Evolutionary conservation across 2,888 invertebrate genomes (phyloP).

Genomic region (Cheilosia impressa): DNA sequence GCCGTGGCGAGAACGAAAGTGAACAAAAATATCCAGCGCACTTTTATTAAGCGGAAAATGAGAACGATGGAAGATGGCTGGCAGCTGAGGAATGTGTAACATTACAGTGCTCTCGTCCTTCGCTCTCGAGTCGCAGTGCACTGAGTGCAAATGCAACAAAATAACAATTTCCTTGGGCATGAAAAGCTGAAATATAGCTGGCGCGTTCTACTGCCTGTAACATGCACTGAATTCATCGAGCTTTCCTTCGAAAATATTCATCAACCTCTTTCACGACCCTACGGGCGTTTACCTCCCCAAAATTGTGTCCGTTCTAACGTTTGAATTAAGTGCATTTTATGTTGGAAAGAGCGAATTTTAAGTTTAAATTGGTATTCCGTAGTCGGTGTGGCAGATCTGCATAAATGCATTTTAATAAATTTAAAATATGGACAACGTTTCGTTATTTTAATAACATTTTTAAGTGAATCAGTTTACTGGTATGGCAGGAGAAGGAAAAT

Average conservation of each 20-base stretch:
- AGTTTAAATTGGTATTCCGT: constrained; percentile 24
- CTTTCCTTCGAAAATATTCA: background rate
- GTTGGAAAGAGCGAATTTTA: background rate
- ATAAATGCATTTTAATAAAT: background rate
- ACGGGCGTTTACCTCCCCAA: background rate
- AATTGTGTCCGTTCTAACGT: background rate
- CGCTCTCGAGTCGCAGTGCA: background rate
- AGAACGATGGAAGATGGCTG: background rate
- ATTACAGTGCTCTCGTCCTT: background rate
- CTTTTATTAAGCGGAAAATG: constrained; percentile 15
- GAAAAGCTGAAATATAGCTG: constrained; percentile 7
- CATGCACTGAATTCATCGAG: constrained; percentile 16
- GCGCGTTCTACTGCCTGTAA: constrained; percentile 21
- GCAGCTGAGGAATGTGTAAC: background rate
- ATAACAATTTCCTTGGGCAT: constrained; percentile 26
- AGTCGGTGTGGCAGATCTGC: background rate
- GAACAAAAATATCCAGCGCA: constrained; percentile 1
- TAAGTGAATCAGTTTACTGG: too few relatives aligned
- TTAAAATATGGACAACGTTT: background rate
- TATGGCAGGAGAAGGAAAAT: too few relatives aligned
- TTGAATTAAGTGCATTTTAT: background rate
- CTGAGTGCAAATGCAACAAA: constrained; percentile 22
- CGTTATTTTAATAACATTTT: background rate
- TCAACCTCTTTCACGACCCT: background rate
- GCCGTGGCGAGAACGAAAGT: constrained; percentile 25